These are phyloP conservation scores for Anguilla japonica DNA, from an alignment of 2,113 vertebrate species.

Conservation along the genomic window DNA sequence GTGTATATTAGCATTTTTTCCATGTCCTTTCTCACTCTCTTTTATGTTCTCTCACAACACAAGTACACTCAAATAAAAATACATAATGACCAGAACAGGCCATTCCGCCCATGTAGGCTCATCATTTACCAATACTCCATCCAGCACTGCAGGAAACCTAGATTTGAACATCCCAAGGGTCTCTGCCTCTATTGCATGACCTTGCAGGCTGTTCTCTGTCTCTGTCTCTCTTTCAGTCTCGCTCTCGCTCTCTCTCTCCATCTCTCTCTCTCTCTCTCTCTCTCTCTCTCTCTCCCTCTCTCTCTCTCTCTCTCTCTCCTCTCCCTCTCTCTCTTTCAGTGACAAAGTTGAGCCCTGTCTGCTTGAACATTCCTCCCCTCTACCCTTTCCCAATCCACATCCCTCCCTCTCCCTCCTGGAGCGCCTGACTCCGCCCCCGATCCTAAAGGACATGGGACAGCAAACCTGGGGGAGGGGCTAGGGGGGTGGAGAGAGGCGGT, in stretches of 20 bases:
- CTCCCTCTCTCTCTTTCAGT: background rate
- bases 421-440: background rate
- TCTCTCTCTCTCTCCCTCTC: background rate
- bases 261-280: background rate
- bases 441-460: background rate
- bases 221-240: no score
- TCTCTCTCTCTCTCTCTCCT: no score
- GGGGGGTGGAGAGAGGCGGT: background rate
- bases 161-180: background rate
- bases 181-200: background rate
- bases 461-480: background rate
- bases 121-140: background rate
- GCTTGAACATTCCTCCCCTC: background rate
- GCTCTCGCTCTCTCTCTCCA: background rate
- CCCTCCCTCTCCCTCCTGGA: background rate
- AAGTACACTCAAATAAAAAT: background rate
- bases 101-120: background rate
- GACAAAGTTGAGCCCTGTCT: background rate
- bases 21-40: background rate
- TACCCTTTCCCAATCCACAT: background rate
- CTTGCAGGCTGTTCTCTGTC: background rate
- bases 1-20: background rate
- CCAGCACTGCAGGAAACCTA: background rate
- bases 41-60: background rate
- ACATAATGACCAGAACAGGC: background rate